Base-by-base conservation (phyloP, 2,888 invertebrate species). In the Ctena decussata region DNA sequence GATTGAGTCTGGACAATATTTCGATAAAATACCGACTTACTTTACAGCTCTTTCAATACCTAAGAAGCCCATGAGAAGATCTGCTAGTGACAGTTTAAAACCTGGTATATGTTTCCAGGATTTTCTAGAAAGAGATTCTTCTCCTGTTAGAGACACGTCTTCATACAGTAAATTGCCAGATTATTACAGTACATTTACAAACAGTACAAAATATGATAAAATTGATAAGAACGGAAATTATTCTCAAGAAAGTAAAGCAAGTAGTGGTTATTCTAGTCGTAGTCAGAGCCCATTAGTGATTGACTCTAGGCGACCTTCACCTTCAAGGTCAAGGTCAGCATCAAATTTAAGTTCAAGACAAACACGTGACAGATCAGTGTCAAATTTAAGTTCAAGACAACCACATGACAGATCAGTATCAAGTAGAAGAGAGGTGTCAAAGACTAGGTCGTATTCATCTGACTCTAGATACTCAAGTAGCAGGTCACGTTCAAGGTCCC, bases 101-200 rank as follows among this genome's bases (percentile, higher is more conserved):
- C 80, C 80, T 24, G 85, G 86, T 12, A 84, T 87, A 1, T 85
- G 81, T 73, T 80, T 89, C 30, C 82, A 90, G 39, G 91, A 92
- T 75, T 88, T 80, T 65, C 84, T 91, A 18, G 91, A 92, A 27
- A 85, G 92, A 1, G 93, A 93, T 60, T 82, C 84, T 5, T 93
- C 93, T 0, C 94, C 94, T 1, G 46, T 76, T 21, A 72, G 86
- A 24, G 89, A 90, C 35, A 73, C 84, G 0, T 84, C 89, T 15
- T 75, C 89, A 1, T 93, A 90, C 76, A 91, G 91, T 83, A 95
- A 95, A 89, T 84, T 95, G 39, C 95, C 95, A 2, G 93, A 93
- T 32, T 95, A 95, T 86, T 91, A 93, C 84, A 93, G 92, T 80
- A 94, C 94, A 84, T 95, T 95, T 86, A 94, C 95, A 30, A 95